Base-by-base conservation (phyloP, 2,888 invertebrate species). In the Sialis lutaria region DNA sequence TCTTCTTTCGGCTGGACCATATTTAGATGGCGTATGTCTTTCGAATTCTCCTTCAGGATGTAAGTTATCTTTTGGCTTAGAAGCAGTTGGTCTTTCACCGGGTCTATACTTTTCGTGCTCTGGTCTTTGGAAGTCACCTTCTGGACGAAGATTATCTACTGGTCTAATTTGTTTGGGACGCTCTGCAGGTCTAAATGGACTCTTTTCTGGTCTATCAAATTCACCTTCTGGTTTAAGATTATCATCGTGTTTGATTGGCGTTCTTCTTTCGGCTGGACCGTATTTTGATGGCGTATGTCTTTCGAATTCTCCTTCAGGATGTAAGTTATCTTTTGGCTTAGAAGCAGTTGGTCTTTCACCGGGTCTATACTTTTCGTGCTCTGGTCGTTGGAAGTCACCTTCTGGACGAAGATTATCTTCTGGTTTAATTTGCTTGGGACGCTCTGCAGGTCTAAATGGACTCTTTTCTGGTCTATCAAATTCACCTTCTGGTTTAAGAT, bases 401-500 rank as follows among this genome's bases (percentile, higher is more conserved):
- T 62, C 55, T 0, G 69, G 68, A 13, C 51, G 47, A 4, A 67
- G 51, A 50, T 73, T 71, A 48, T 65, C 65, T 47, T 61, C 57
- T 1, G 60, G 64, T 40, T 52, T 54, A 40, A 56, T 63, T 2
- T 53, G 62, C 42, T 53, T 56, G 6, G 60, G 60, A 45, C 61
- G 50, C 50, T 65, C 60, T 33, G 56, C 63, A 30, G 67, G 65
- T 5, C 55, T 51, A 45, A 57, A 53, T 6, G 52, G 49, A 2
- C 54, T 50, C 9, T 55, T 56, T 10, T 47, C 54, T 9, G 58
- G 61, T 6, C 58, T 46, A 45, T 61, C 60, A 45, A 67, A 62
- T n/a, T 67, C 64, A 42, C 79, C 72, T 53, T 79, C 76, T 0
- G 75, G 73, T 41, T 60, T 63, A 0, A 79, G 56, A 57, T 80